A percentile compares a stretch with the other conserved stretches of the same genome.
These are phyloP conservation scores for Caenorhabditis wallacei DNA, from an alignment of 2,888 invertebrate species.

Conservation along the genomic window DNA sequence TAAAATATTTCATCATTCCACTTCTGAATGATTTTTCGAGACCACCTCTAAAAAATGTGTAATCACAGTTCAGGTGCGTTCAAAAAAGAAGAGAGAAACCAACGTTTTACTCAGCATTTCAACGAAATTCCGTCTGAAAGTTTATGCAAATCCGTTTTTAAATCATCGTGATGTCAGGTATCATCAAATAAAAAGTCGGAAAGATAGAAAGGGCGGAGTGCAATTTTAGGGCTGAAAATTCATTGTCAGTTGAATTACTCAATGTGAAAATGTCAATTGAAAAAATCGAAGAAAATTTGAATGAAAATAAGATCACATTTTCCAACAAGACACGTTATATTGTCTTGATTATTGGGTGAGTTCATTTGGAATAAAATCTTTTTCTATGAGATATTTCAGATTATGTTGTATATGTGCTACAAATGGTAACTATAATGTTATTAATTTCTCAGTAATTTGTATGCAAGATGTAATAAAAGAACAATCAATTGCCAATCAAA, in stretches of 20 bases:
- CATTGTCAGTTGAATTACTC: conserved; percentile 19
- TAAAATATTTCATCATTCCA: not conserved
- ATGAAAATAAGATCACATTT: conserved; percentile 23
- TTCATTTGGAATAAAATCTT: not conserved
- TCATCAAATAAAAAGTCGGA: conserved; percentile 30
- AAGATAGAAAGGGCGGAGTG: conserved; percentile 1
- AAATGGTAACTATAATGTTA: conserved; percentile 52
- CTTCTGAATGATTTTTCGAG: conserved; percentile 6
- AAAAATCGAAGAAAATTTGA: conserved; percentile 10
- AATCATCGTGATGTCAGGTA: conserved; percentile 43
- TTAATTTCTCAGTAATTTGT: conserved; percentile 69
- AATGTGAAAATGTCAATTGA: conserved; percentile 29
- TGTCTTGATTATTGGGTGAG: conserved; percentile 46
- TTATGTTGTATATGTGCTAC: conserved; percentile 47
- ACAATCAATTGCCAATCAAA: conserved; percentile 47
- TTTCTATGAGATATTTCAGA: conserved; percentile 8
- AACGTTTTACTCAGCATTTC: conserved; percentile 22
- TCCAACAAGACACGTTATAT: conserved; percentile 46
- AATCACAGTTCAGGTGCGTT: conserved; percentile 35
- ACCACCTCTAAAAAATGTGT: conserved; percentile 1
- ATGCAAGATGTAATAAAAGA: conserved; percentile 63
- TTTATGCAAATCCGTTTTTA: conserved; percentile 42
- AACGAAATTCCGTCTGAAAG: conserved; percentile 36
- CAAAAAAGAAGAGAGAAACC: conserved; percentile 28
- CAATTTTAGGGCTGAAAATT: conserved; percentile 19